A percentile compares a stretch with the other conserved stretches of the same genome.
Conservation (phyloP, 2,113 vertebrate genomes). For the Bombycilla garrulus region DNA sequence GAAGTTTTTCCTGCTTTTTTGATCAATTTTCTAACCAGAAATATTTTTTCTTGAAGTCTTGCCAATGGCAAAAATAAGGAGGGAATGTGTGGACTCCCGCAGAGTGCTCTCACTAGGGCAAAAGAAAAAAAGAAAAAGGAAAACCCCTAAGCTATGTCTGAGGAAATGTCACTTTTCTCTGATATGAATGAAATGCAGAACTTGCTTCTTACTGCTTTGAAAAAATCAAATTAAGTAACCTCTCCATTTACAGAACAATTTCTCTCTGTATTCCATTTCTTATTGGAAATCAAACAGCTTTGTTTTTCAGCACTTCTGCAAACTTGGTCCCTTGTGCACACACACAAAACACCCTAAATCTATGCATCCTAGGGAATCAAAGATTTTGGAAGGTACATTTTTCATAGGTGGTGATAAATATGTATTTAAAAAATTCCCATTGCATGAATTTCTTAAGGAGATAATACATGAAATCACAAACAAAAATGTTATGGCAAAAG, state of each 20-base stretch:
- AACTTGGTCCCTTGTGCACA: background rate
- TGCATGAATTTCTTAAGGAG: background rate
- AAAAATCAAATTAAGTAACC: background rate
- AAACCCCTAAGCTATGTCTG: background rate
- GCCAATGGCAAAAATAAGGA: constrained; percentile 23
- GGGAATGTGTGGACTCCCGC: background rate
- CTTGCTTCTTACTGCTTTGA: background rate
- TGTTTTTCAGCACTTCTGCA: background rate
- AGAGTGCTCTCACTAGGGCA: background rate
- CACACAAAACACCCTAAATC: background rate
- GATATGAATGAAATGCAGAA: background rate
- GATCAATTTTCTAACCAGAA: background rate
- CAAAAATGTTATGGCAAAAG: background rate
- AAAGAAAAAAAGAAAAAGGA: background rate
- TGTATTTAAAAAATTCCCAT: background rate
- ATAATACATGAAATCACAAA: background rate
- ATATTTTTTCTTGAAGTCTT: constrained; percentile 17
- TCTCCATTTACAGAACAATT: background rate
- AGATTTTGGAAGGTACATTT: background rate
- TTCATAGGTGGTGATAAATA: background rate
- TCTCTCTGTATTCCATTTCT: background rate
- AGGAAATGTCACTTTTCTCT: constrained; percentile 19
- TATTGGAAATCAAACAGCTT: background rate
- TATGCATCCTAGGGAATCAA: background rate
- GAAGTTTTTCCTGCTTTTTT: background rate